phyloP scores from a whole-genome alignment of 1,140 invertebrate species.

The Himalopsyche phryganea region DNA sequence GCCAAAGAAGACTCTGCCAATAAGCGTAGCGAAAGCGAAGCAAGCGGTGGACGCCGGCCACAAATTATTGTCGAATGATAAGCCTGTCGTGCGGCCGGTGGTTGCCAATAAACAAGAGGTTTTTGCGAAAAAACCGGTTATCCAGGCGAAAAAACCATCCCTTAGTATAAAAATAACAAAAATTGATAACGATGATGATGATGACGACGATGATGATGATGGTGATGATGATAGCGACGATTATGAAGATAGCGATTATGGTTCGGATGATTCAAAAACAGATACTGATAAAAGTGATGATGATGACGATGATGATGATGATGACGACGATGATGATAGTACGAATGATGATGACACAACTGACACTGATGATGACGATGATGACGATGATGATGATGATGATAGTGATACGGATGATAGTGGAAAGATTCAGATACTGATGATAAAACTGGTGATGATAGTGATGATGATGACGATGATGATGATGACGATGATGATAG shows the following conservation, averaged over 20 bases:
- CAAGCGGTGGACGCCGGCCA: background rate
- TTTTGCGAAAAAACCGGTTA: constrained; percentile 9
- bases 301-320: constrained; percentile 20
- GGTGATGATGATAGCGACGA: constrained; percentile 35
- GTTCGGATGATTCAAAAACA: constrained; percentile 27
- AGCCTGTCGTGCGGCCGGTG: background rate
- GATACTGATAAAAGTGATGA: constrained; percentile 27
- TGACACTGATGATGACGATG: constrained; percentile 23
- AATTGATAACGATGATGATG: constrained; percentile 19
- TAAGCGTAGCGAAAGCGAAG: constrained; percentile 9
- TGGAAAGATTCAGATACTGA: constrained; percentile 13
- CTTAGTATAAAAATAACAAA: constrained; percentile 15
- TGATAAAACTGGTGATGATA: constrained; percentile 9
- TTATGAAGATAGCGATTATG: constrained; percentile 27
- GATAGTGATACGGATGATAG: constrained; percentile 24
- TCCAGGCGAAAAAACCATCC: constrained; percentile 16
- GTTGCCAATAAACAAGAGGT: constrained; percentile 13
- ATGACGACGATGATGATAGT: constrained; percentile 17
- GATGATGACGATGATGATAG: constrained; percentile 25
- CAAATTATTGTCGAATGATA: constrained; percentile 4
- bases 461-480: constrained; percentile 31
- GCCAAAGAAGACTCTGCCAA: background rate
- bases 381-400: constrained; percentile 20
- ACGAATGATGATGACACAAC: constrained; percentile 21
- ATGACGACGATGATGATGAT: constrained; percentile 30